Conservation (phyloP, 2,113 vertebrate genomes). For the Chamaea fasciata region DNA sequence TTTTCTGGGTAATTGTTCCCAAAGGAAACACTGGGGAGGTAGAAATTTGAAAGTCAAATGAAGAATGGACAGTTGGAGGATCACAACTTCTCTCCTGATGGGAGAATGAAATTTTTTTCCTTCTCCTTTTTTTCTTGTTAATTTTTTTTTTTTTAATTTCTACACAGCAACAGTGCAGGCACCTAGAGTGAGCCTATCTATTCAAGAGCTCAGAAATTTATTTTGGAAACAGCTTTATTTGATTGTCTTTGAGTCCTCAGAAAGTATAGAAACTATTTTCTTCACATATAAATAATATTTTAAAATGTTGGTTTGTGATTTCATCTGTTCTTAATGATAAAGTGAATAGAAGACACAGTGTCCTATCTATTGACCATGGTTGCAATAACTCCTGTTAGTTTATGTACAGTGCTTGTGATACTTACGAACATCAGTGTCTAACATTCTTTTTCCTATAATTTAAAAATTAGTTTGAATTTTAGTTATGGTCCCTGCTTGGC, state of each 20-base stretch:
- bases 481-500: not conserved
- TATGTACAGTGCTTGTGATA: not conserved
- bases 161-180: not conserved
- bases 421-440: not conserved
- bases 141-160: not conserved
- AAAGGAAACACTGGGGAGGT: not conserved
- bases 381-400: not conserved
- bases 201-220: not conserved
- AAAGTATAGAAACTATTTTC: not conserved
- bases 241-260: not conserved
- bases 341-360: not conserved
- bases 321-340: not conserved
- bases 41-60: not conserved
- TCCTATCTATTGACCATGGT: not conserved
- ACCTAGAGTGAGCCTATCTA: not conserved
- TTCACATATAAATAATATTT: not conserved
- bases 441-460: not conserved
- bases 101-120: not conserved
- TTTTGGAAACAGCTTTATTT: not conserved
- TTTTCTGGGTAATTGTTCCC: not conserved
- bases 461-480: not conserved
- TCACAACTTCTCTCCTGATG: not conserved
- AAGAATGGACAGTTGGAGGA: not conserved
- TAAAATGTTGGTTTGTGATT: not conserved
- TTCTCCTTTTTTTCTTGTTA: fast-evolving